These are phyloP conservation scores for Drosophila suzukii DNA, from an alignment of 1,140 invertebrate species.

Conservation along the genomic window DNA sequence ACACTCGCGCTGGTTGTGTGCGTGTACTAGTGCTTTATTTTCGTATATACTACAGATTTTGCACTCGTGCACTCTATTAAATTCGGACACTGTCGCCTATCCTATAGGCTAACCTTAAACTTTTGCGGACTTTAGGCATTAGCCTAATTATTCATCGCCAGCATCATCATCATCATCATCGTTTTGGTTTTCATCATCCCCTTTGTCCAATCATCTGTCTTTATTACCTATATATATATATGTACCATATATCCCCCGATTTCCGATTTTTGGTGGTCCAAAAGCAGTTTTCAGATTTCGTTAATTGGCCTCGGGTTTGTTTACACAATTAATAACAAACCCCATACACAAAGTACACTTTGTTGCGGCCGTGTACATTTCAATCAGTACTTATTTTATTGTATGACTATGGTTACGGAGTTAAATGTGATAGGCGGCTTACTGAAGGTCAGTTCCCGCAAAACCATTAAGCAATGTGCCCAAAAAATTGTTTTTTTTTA, in stretches of 20 bases:
- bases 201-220: constrained; percentile 2
- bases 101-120: constrained; percentile 58
- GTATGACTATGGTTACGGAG: constrained; percentile 15
- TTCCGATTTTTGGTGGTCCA: constrained; percentile 15
- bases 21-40: constrained; percentile 63
- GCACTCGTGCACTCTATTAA: constrained; percentile 76
- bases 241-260: constrained; percentile 9
- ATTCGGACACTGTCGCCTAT: constrained; percentile 39
- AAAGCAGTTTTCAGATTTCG: constrained; percentile 45
- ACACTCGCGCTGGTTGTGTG: constrained; percentile 6
- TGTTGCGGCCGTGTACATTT: constrained; percentile 33
- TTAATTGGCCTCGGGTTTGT: constrained; percentile 70
- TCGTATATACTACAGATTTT: constrained; percentile 62
- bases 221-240: background rate
- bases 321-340: constrained; percentile 52
- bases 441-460: constrained; percentile 31
- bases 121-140: constrained; percentile 38
- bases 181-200: background rate
- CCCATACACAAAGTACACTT: constrained; percentile 12
- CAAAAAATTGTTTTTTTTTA: constrained; percentile 56
- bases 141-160: constrained; percentile 42
- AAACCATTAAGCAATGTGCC: constrained; percentile 44
- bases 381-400: constrained; percentile 42
- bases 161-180: constrained; percentile 11
- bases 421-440: constrained; percentile 16